Evolutionary conservation across 1,140 invertebrate genomes (phyloP).

Genomic region (Diachasma alloeum): DNA sequence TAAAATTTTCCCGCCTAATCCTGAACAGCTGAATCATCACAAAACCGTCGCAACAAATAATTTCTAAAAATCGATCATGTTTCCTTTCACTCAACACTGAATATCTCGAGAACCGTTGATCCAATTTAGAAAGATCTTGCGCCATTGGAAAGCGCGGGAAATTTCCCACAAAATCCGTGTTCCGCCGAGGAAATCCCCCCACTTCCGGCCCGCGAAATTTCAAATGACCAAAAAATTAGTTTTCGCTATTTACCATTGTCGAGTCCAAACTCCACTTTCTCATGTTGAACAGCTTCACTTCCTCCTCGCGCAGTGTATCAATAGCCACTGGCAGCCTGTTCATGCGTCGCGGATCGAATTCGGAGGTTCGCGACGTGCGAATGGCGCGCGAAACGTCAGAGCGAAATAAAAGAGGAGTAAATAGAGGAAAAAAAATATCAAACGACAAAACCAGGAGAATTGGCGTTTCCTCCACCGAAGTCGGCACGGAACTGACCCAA

Average conservation of each 20-base stretch:
- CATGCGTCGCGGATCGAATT: conserved; percentile 9
- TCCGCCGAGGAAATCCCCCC: too few relatives aligned
- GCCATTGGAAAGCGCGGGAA: background rate
- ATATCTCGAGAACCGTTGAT: too few relatives aligned
- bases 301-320: background rate
- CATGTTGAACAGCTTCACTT: conserved; percentile 21
- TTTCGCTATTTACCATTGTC: conserved; percentile 39
- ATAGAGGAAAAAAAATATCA: background rate
- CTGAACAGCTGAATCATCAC: too few relatives aligned
- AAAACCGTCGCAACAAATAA: too few relatives aligned
- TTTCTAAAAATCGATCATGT: too few relatives aligned
- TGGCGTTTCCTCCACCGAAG: background rate
- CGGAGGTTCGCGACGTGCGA: background rate
- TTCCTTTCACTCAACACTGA: too few relatives aligned
- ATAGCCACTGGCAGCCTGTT: background rate
- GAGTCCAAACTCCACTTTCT: conserved; percentile 50
- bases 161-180: background rate
- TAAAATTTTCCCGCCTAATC: too few relatives aligned
- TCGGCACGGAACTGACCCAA: background rate
- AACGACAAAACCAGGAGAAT: background rate
- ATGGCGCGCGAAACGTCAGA: background rate
- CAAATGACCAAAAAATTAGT: background rate
- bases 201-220: background rate
- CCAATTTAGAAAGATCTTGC: background rate
- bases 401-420: background rate